These are phyloP conservation scores for Liasis olivaceus DNA, from an alignment of 2,797 vertebrate species.

Conservation along the genomic window DNA sequence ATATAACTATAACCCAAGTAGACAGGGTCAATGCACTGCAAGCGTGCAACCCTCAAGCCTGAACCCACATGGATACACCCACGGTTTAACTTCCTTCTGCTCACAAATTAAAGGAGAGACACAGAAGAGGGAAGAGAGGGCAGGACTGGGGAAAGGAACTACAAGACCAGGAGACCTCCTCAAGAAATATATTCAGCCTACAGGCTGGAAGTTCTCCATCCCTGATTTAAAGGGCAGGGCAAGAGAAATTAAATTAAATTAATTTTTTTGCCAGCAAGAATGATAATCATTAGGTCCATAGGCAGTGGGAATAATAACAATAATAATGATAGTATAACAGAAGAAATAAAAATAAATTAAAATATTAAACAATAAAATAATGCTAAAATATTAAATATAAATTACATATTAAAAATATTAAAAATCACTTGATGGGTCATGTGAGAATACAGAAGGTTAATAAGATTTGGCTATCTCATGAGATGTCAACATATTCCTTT, in stretches of 20 bases:
- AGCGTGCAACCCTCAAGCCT: not conserved
- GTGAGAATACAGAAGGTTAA: too few species aligned
- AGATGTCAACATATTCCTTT: too few species aligned
- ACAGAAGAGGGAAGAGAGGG: not conserved
- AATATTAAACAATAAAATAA: too few species aligned
- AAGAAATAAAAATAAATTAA: not conserved
- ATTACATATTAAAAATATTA: too few species aligned
- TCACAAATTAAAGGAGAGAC: not conserved
- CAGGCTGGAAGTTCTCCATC: not conserved
- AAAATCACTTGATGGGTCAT: too few species aligned
- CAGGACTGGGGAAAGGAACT: not conserved
- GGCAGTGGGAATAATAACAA: not conserved
- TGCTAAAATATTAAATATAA: too few species aligned
- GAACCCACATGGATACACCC: not conserved
- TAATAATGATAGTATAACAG: too few species aligned
- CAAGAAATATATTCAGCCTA: not conserved
- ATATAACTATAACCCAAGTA: not conserved
- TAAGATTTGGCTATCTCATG: too few species aligned
- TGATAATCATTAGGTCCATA: not conserved
- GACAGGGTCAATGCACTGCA: not conserved
- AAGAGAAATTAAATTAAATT: not conserved
- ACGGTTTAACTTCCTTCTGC: not conserved
- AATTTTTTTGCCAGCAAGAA: not conserved
- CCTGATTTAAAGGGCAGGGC: not conserved
- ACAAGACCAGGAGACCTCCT: not conserved